phyloP scores from a whole-genome alignment of 2,113 vertebrate species.

The Mastomys natalensis region DNA sequence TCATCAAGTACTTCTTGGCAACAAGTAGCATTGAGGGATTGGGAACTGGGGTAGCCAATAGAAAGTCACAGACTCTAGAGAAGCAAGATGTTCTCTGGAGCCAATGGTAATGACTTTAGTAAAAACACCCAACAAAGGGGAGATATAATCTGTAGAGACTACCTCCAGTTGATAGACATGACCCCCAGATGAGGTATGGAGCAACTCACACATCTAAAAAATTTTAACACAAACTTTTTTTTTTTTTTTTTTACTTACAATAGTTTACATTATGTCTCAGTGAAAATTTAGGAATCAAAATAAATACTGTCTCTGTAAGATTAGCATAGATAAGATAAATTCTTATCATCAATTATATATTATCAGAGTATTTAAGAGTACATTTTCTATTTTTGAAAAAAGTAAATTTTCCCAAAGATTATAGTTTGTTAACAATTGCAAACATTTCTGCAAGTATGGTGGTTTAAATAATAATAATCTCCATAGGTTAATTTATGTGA shows the following conservation, averaged over 20 bases:
- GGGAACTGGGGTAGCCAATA: no score
- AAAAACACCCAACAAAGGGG: no score
- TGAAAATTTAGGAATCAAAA: background rate
- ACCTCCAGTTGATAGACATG: no score
- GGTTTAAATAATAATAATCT: background rate
- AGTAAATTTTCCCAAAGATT: conserved; percentile 61
- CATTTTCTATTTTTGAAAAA: conserved; percentile 59
- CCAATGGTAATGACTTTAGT: no score
- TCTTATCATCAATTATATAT: background rate
- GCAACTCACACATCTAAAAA: no score
- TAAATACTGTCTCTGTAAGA: background rate
- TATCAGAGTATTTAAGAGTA: background rate
- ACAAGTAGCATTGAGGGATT: no score
- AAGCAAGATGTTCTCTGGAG: no score
- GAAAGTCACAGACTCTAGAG: no score
- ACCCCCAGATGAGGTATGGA: no score
- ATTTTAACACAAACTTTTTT: background rate
- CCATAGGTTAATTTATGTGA: background rate
- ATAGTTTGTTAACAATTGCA: conserved; percentile 53
- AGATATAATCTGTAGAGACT: no score
- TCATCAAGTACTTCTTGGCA: no score
- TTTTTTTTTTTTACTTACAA: background rate
- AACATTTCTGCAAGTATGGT: background rate
- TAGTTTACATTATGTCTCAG: background rate
- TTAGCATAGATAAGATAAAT: background rate